Percentiles rank a stretch among this genome's conserved stretches.
Evolutionary conservation across 2,113 vertebrate species (phyloP).

Genomic region (Chaenogobius annularis): DNA sequence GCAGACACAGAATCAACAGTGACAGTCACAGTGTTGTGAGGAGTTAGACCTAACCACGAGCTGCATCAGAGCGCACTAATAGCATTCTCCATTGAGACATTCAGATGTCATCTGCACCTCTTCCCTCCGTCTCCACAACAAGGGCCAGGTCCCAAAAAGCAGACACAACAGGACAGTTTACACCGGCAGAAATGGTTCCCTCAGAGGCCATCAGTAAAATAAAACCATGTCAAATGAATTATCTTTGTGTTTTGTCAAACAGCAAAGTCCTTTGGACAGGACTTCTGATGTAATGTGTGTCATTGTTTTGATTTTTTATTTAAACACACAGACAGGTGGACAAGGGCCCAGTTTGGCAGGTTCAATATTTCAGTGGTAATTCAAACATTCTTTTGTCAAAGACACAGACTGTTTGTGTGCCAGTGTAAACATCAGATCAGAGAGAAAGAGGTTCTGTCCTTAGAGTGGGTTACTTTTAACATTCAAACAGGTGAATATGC

Average conservation of each 20-base stretch:
- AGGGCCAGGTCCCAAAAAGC: constrained; percentile 13
- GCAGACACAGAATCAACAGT: constrained; percentile 20
- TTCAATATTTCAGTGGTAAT: too few relatives aligned
- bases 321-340: too few relatives aligned
- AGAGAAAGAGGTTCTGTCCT: too few relatives aligned
- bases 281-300: too few relatives aligned
- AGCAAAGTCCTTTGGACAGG: neutral
- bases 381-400: too few relatives aligned
- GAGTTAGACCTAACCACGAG: constrained; percentile 17
- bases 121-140: constrained; percentile 20
- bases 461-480: too few relatives aligned
- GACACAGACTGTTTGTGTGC: too few relatives aligned
- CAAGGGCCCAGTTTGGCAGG: too few relatives aligned
- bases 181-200: neutral
- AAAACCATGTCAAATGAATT: neutral
- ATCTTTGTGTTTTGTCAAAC: neutral
- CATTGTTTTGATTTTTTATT: too few relatives aligned
- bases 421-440: too few relatives aligned
- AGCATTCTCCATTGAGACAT: constrained; percentile 30
- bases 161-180: neutral
- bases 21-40: neutral
- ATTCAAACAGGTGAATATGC: too few relatives aligned
- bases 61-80: neutral
- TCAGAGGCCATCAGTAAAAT: neutral
- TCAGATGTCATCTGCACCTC: constrained; percentile 34